These are phyloP conservation scores for Tenualosa ilisha DNA, from an alignment of 2,797 vertebrate species.

Conservation along the genomic window DNA sequence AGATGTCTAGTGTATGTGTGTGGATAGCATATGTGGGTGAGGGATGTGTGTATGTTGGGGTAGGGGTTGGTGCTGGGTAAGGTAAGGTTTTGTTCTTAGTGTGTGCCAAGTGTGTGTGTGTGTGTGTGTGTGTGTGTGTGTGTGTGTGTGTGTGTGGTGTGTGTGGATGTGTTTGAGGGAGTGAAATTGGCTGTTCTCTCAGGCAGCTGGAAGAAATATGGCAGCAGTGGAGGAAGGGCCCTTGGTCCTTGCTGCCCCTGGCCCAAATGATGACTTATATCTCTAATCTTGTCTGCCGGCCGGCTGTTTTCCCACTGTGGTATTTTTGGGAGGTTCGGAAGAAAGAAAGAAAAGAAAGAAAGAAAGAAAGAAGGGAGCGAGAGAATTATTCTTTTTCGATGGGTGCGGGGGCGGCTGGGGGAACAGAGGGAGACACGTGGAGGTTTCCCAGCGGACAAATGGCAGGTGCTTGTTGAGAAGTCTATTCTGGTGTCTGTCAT, in stretches of 20 bases:
- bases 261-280: slow-evolving; percentile 67
- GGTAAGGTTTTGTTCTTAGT: neutral
- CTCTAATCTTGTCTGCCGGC: slow-evolving; percentile 70
- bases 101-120: neutral
- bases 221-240: slow-evolving; percentile 23
- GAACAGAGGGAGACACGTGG: slow-evolving; percentile 4
- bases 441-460: slow-evolving; percentile 11
- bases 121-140: neutral
- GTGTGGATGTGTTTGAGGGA: neutral
- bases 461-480: neutral
- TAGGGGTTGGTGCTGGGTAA: neutral
- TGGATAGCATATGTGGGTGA: neutral
- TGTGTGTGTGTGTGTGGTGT: neutral
- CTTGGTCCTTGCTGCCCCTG: slow-evolving; percentile 55
- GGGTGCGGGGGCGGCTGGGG: neutral
- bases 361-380: slow-evolving; percentile 26
- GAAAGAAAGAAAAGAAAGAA: slow-evolving; percentile 18
- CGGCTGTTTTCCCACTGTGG: slow-evolving; percentile 9
- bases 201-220: slow-evolving; percentile 30
- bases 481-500: slow-evolving; percentile 5
- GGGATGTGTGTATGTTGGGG: neutral
- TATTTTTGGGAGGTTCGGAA: slow-evolving; percentile 27
- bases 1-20: slow-evolving; percentile 5
- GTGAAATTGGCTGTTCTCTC: slow-evolving; percentile 27
- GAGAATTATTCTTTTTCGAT: neutral